Evolutionary conservation across 2,113 vertebrate species (phyloP).

Genomic region (Ranitomeya variabilis): DNA sequence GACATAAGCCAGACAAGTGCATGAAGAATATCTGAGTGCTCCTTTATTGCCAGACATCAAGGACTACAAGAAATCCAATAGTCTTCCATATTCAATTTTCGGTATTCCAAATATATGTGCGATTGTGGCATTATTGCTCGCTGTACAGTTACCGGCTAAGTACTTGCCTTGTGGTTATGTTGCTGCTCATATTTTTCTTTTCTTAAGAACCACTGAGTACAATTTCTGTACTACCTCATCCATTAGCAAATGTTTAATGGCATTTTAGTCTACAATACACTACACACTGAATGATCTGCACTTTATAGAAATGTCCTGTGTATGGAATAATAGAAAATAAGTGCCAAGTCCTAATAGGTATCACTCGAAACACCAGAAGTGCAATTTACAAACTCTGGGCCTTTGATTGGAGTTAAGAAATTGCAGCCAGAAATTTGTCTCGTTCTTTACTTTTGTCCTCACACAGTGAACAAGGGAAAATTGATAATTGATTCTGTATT

Average conservation of each 20-base stretch:
- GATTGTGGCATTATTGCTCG: not conserved
- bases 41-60: not conserved
- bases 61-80: constrained; percentile 18
- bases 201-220: constrained; percentile 12
- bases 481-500: too few species aligned
- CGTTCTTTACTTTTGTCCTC: too few species aligned
- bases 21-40: not conserved
- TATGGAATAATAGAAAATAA: not conserved
- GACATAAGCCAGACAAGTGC: not conserved
- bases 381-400: too few species aligned
- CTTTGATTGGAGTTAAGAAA: too few species aligned
- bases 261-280: not conserved
- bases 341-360: too few species aligned
- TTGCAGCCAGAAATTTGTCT: too few species aligned
- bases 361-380: too few species aligned
- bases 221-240: not conserved
- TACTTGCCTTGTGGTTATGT: not conserved
- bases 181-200: not conserved
- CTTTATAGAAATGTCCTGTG: not conserved
- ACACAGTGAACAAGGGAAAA: too few species aligned
- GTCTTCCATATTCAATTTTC: not conserved
- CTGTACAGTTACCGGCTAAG: not conserved
- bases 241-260: constrained; percentile 25
- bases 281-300: not conserved
- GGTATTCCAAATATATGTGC: not conserved